These are phyloP conservation scores for Phymorhynchus buccinoides DNA, from an alignment of 1,140 invertebrate genomes.

Conservation along the genomic window DNA sequence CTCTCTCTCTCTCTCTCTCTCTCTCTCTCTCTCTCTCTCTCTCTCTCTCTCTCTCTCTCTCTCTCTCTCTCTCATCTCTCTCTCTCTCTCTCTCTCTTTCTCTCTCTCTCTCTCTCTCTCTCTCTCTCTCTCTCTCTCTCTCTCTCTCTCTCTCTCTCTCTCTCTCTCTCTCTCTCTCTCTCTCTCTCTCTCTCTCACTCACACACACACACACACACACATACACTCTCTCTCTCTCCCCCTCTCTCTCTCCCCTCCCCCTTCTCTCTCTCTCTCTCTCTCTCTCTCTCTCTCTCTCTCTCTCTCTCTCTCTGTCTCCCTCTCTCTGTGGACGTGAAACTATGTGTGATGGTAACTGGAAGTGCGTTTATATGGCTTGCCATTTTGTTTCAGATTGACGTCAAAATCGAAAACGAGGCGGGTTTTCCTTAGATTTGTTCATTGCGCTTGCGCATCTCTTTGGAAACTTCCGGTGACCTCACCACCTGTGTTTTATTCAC, in stretches of 20 bases:
- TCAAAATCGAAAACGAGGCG: conserved; percentile 29
- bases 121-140: neutral
- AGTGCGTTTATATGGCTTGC: too few species aligned
- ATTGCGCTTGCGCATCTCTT: conserved; percentile 49
- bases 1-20: neutral
- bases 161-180: neutral
- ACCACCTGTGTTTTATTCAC: neutral
- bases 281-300: neutral
- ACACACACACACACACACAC: neutral
- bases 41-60: neutral
- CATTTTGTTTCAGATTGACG: neutral
- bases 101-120: neutral
- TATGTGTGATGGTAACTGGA: neutral
- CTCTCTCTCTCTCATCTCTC: neutral
- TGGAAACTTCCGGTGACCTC: neutral
- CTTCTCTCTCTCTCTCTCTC: neutral
- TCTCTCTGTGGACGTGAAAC: neutral
- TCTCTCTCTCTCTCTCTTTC: too few species aligned
- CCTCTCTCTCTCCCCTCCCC: neutral
- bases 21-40: too few species aligned
- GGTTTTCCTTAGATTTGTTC: conserved; percentile 39
- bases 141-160: neutral
- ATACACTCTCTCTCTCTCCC: neutral
- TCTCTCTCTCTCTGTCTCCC: neutral
- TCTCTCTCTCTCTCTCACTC: neutral